Conservation (phyloP, 2,797 vertebrate species). For the Knipowitschia caucasica region DNA sequence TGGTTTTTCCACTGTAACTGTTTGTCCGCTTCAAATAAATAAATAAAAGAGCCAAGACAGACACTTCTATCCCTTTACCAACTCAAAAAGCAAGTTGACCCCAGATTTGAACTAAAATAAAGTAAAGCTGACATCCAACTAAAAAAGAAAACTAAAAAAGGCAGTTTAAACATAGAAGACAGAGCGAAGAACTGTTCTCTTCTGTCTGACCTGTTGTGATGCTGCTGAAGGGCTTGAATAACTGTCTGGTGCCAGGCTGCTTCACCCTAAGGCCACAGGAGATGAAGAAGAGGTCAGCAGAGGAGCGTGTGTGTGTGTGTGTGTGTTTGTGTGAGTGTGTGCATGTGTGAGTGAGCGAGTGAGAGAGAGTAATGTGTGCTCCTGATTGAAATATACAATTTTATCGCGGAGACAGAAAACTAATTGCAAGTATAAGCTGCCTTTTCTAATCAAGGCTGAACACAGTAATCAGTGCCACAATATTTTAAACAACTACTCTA, state of each 20-base stretch:
- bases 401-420: slow-evolving; percentile 9
- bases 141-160: slow-evolving; percentile 47
- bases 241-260: slow-evolving; percentile 84
- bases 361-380: slow-evolving; percentile 17
- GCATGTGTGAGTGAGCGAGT: slow-evolving; percentile 25
- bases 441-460: no score
- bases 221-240: slow-evolving; percentile 76
- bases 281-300: slow-evolving; percentile 75
- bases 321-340: slow-evolving; percentile 28
- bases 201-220: slow-evolving; percentile 69
- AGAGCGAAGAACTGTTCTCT: slow-evolving; percentile 22
- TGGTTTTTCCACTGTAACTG: no score
- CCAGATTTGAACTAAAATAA: not conserved
- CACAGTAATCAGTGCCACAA: no score
- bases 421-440: no score
- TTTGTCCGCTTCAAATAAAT: no score
- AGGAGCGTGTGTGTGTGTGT: slow-evolving; percentile 32
- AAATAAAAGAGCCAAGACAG: no score
- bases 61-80: no score
- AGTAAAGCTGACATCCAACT: slow-evolving; percentile 17
- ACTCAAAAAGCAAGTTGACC: no score
- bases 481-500: no score
- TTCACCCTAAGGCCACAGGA: slow-evolving; percentile 76
- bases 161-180: slow-evolving; percentile 27
- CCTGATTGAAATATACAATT: slow-evolving; percentile 15